phyloP scores from a whole-genome alignment of 2,113 vertebrate species.

The Pangasianodon hypophthalmus region DNA sequence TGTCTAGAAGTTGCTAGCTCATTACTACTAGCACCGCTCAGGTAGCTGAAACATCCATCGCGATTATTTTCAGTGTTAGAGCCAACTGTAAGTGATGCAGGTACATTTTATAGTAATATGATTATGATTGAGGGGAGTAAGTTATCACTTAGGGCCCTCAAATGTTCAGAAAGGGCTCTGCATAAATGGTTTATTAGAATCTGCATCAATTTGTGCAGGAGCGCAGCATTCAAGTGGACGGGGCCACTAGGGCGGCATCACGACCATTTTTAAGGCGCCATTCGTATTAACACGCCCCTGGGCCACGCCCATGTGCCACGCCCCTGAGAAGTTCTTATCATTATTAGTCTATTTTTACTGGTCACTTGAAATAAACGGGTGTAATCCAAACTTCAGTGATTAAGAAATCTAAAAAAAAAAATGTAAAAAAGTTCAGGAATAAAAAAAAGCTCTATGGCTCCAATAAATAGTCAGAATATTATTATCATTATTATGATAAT shows the following conservation, averaged over 20 bases:
- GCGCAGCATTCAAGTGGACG: not conserved
- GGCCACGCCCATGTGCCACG: too few species aligned
- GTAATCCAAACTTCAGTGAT: not conserved
- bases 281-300: not conserved
- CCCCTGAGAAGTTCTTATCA: not conserved
- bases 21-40: not conserved
- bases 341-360: not conserved
- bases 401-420: too few species aligned
- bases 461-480: not conserved
- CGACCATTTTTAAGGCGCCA: not conserved
- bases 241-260: not conserved
- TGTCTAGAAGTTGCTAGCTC: not conserved
- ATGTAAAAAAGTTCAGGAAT: too few species aligned
- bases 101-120: not conserved
- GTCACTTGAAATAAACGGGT: not conserved
- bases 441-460: not conserved
- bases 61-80: not conserved
- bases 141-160: not conserved
- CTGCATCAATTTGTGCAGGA: not conserved
- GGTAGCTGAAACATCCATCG: not conserved
- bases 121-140: not conserved
- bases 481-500: too few species aligned
- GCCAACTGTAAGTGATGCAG: not conserved
- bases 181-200: not conserved
- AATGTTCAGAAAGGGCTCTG: not conserved